These are phyloP conservation scores for Philereme vetulata DNA, from an alignment of 2,888 invertebrate genomes.

Conservation along the genomic window DNA sequence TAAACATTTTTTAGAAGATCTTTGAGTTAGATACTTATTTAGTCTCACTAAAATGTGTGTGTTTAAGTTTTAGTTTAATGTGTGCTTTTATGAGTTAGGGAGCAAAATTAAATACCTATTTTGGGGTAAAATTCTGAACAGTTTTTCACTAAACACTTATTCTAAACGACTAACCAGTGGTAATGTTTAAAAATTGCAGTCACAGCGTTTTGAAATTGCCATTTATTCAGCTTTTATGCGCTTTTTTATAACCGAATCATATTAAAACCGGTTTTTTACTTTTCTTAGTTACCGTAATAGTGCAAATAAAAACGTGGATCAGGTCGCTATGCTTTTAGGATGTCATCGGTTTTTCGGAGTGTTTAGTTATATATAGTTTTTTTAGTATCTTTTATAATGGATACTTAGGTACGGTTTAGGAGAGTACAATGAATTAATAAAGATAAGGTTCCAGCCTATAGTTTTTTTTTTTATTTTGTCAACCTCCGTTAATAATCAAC, in stretches of 20 bases:
- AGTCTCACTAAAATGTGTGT: no score
- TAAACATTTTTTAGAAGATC: no score
- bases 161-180: conserved; percentile 7
- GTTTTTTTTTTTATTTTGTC: neutral
- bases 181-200: conserved; percentile 40
- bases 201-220: conserved; percentile 50
- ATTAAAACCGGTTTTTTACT: conserved; percentile 39
- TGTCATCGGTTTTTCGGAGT: conserved; percentile 16
- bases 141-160: neutral
- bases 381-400: conserved; percentile 1
- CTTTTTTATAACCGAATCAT: conserved; percentile 51
- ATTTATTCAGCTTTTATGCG: conserved; percentile 50
- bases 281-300: conserved; percentile 14
- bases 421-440: no score
- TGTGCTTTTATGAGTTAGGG: no score
- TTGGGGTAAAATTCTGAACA: neutral
- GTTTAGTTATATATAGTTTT: conserved; percentile 19
- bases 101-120: no score
- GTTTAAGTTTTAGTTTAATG: no score
- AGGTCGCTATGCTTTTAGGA: conserved; percentile 11
- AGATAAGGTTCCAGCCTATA: neutral
- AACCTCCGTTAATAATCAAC: no score
- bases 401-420: no score
- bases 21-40: no score
- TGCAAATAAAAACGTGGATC: conserved; percentile 20